These are phyloP conservation scores for Chromoteleia sp. DNA, from an alignment of 2,888 invertebrate species.

Conservation along the genomic window DNA sequence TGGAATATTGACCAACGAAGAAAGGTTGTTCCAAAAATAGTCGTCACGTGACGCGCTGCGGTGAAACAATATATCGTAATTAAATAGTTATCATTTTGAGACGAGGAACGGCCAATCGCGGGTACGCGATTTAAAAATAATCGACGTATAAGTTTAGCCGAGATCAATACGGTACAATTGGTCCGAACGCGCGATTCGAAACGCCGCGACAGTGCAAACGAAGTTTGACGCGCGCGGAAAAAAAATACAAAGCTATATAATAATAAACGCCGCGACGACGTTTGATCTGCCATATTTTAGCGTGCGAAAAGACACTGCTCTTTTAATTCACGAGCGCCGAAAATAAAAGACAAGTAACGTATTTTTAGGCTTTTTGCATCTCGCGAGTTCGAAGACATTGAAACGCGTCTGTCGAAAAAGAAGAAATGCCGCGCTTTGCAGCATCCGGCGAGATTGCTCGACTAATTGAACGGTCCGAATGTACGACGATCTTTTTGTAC, in stretches of 20 bases:
- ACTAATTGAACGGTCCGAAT: constrained; percentile 36
- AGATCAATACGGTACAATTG: constrained; percentile 15
- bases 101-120: too few relatives aligned
- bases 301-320: constrained; percentile 51
- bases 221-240: constrained; percentile 31
- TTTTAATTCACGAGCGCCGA: constrained; percentile 60
- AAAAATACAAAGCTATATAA: constrained; percentile 14
- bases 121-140: constrained; percentile 28
- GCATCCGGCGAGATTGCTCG: too few relatives aligned
- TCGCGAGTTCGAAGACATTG: constrained; percentile 66
- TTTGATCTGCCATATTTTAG: constrained; percentile 55
- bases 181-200: not conserved
- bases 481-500: not conserved
- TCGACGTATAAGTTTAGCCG: constrained; percentile 24
- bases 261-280: constrained; percentile 46
- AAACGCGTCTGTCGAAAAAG: constrained; percentile 54
- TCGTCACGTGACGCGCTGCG: not conserved
- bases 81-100: not conserved
- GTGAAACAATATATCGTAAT: not conserved
- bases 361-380: constrained; percentile 70
- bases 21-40: constrained; percentile 1
- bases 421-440: constrained; percentile 52
- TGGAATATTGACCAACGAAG: too few relatives aligned
- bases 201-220: constrained; percentile 37
- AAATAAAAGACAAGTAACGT: constrained; percentile 68